Percentiles rank a stretch among this genome's conserved stretches.
These are phyloP conservation scores for Drosophila neocordata DNA, from an alignment of 1,140 invertebrate species.

Conservation along the genomic window DNA sequence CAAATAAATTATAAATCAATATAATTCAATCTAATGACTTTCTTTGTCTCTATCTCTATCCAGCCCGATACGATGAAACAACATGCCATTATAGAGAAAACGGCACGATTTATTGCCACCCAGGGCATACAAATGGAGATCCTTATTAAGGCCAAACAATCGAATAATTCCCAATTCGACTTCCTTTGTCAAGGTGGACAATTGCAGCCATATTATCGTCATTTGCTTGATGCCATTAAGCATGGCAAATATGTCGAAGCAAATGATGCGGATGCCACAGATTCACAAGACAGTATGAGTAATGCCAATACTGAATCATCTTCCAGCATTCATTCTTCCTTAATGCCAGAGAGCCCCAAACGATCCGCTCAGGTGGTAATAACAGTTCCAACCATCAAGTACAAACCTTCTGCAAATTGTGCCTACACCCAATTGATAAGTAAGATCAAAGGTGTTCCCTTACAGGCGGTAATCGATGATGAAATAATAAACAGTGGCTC, in stretches of 20 bases:
- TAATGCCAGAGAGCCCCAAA: slow-evolving; percentile 24
- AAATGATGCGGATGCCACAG: slow-evolving; percentile 57
- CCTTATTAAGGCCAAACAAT: slow-evolving; percentile 97
- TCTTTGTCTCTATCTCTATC: slow-evolving; percentile 13
- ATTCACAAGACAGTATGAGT: slow-evolving; percentile 8
- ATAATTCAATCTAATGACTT: background rate
- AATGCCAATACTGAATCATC: slow-evolving; percentile 8
- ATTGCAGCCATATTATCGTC: slow-evolving; percentile 95
- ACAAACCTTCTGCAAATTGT: slow-evolving; percentile 92
- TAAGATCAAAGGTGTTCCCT: slow-evolving; percentile 90
- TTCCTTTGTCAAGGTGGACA: slow-evolving; percentile 94
- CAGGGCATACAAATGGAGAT: slow-evolving; percentile 99
- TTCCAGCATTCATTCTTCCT: background rate
- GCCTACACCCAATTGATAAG: slow-evolving; percentile 93
- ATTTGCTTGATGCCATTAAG: slow-evolving; percentile 92
- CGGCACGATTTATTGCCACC: slow-evolving; percentile 95
- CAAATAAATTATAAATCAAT: background rate
- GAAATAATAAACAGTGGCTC: slow-evolving; percentile 46
- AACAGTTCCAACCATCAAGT: slow-evolving; percentile 85
- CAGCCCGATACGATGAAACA: slow-evolving; percentile 96
- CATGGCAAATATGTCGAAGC: slow-evolving; percentile 88
- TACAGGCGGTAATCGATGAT: slow-evolving; percentile 79
- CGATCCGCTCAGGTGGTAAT: slow-evolving; percentile 58
- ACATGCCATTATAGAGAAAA: slow-evolving; percentile 98
- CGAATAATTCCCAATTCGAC: slow-evolving; percentile 95